These are phyloP conservation scores for Mustela lutreola DNA, from an alignment of 2,113 vertebrate genomes.

Conservation along the genomic window DNA sequence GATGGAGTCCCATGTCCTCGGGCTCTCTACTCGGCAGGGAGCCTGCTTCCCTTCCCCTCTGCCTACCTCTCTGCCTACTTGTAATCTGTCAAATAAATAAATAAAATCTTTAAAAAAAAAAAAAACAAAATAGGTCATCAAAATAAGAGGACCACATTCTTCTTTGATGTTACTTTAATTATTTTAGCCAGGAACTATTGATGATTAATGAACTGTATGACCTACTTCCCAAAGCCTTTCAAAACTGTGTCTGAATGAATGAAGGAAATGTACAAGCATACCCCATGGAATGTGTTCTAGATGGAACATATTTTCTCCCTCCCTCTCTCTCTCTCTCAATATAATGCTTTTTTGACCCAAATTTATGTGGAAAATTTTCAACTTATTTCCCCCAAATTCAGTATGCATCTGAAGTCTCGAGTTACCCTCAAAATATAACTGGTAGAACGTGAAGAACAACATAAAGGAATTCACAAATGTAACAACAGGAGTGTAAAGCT, in stretches of 20 bases:
- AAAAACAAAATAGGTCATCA: not conserved
- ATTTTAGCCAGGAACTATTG: not conserved
- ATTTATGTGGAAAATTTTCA: not conserved
- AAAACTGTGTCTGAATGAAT: not conserved
- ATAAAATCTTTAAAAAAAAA: too few species aligned
- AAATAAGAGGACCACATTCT: not conserved
- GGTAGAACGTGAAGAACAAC: not conserved
- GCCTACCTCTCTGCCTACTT: too few species aligned
- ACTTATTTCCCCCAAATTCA: conserved; percentile 16
- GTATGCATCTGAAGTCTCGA: not conserved
- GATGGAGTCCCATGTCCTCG: too few species aligned
- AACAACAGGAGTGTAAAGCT: not conserved
- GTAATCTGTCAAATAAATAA: too few species aligned
- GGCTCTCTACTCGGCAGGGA: too few species aligned
- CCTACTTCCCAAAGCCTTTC: not conserved
- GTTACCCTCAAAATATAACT: not conserved
- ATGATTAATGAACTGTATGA: not conserved
- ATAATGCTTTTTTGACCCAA: conserved; percentile 1
- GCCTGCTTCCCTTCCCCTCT: too few species aligned
- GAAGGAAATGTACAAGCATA: not conserved
- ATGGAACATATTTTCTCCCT: not conserved
- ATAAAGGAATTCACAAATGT: not conserved
- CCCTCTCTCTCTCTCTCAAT: not conserved
- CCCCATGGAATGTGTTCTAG: not conserved
- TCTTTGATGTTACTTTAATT: conserved; percentile 4